phyloP scores from a whole-genome alignment of 2,888 invertebrate species.

The Protonemura montana region DNA sequence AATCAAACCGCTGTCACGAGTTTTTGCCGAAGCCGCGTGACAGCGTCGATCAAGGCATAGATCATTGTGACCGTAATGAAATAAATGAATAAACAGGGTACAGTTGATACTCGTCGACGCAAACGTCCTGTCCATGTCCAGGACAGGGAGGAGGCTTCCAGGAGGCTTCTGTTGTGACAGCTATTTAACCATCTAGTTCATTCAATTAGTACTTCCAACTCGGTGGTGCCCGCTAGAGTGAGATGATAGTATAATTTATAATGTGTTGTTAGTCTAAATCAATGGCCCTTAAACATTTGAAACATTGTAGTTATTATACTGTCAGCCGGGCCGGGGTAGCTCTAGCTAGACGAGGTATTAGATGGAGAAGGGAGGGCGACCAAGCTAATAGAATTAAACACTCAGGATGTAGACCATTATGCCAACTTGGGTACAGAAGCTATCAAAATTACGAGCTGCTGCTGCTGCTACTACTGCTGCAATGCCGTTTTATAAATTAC shows the following conservation, averaged over 20 bases:
- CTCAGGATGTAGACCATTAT: conserved; percentile 42
- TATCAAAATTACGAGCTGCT: conserved; percentile 29
- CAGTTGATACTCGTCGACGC: not conserved
- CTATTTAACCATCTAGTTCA: conserved; percentile 35
- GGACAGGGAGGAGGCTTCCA: not conserved
- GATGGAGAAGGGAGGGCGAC: conserved; percentile 17
- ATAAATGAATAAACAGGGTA: conserved; percentile 26
- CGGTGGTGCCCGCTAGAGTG: conserved; percentile 1
- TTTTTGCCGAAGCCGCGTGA: not conserved
- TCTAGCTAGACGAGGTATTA: not conserved
- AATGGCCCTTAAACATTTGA: conserved; percentile 44
- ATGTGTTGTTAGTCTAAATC: conserved; percentile 45
- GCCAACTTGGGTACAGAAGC: conserved; percentile 38
- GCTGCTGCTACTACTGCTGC: too few species aligned
- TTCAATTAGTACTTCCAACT: conserved; percentile 26
- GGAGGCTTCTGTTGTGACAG: conserved; percentile 36
- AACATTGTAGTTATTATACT: conserved; percentile 43
- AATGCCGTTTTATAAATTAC: not conserved
- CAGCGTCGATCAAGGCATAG: not conserved
- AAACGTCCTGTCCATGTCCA: not conserved
- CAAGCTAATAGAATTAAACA: conserved; percentile 41
- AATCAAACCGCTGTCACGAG: not conserved
- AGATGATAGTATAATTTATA: conserved; percentile 44
- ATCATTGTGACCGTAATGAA: not conserved
- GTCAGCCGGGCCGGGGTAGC: conserved; percentile 15